phyloP scores from a whole-genome alignment of 2,888 invertebrate genomes.

The Troglohyphantes excavatus region DNA sequence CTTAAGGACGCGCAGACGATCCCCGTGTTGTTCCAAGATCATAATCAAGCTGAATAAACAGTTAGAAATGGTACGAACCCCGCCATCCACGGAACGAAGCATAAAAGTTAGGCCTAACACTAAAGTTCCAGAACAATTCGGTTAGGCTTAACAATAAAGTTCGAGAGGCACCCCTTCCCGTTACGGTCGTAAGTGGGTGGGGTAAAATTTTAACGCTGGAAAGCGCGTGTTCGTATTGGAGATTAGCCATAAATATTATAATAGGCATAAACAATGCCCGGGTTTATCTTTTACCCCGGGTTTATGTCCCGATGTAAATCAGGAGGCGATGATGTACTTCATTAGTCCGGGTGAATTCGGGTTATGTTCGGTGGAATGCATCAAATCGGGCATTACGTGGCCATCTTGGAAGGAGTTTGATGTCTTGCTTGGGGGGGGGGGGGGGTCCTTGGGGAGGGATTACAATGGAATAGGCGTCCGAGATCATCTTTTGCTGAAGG shows the following conservation, averaged over 20 bases:
- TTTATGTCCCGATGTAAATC: conserved; percentile 75
- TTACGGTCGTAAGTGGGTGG: conserved; percentile 15
- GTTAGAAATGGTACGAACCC: not conserved
- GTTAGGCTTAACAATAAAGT: not conserved
- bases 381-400: conserved; percentile 29
- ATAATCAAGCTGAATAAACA: conserved; percentile 38
- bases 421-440: conserved; percentile 7
- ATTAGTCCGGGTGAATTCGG: conserved; percentile 64
- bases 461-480: not conserved
- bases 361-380: conserved; percentile 44
- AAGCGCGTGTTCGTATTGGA: conserved; percentile 1
- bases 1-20: conserved; percentile 28
- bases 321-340: conserved; percentile 70
- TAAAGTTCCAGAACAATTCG: conserved; percentile 40
- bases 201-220: conserved; percentile 13
- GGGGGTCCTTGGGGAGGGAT: not conserved
- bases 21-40: not conserved
- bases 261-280: conserved; percentile 72
- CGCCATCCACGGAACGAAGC: conserved; percentile 25
- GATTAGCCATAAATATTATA: conserved; percentile 73
- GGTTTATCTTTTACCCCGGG: conserved; percentile 74
- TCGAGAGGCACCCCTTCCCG: not conserved
- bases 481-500: too few relatives aligned
- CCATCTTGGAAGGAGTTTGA: conserved; percentile 16
- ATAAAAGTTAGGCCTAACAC: conserved; percentile 68